These are phyloP conservation scores for Gonatopus flavifemur DNA, from an alignment of 1,140 invertebrate species.

Conservation along the genomic window DNA sequence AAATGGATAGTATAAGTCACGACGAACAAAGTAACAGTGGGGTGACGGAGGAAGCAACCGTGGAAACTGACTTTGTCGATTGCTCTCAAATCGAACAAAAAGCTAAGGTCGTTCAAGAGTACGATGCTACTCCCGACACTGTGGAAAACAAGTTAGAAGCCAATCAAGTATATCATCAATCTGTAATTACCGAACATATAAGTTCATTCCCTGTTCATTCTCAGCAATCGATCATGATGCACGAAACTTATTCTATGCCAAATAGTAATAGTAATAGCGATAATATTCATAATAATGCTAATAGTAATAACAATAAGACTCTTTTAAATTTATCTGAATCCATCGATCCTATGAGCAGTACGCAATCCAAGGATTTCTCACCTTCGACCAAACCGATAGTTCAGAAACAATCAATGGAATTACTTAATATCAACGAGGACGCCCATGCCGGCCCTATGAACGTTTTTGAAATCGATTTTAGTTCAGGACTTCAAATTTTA, in stretches of 20 bases:
- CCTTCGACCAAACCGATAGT: constrained; percentile 37
- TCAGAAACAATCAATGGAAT: constrained; percentile 48
- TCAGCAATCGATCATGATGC: constrained; percentile 32
- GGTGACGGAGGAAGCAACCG: constrained; percentile 14
- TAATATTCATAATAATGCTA: too few relatives aligned
- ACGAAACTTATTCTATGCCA: constrained; percentile 35
- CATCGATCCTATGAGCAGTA: constrained; percentile 39
- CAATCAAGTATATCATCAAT: constrained; percentile 35
- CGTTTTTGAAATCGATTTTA: constrained; percentile 56
- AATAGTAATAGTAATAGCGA: constrained; percentile 31
- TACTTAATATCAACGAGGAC: constrained; percentile 55
- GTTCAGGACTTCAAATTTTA: constrained; percentile 54
- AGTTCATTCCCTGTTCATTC: constrained; percentile 40
- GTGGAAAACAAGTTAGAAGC: constrained; percentile 20
- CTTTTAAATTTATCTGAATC: constrained; percentile 44
- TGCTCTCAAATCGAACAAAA: constrained; percentile 29
- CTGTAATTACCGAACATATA: constrained; percentile 43
- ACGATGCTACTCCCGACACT: constrained; percentile 19
- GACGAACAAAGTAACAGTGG: constrained; percentile 30
- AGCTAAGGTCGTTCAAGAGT: constrained; percentile 27
- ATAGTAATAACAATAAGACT: constrained; percentile 38
- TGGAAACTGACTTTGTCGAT: constrained; percentile 54
- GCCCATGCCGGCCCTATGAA: constrained; percentile 56
- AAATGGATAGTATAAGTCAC: constrained; percentile 24
- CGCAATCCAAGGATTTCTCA: constrained; percentile 46